Conservation (phyloP, 2,888 invertebrate genomes). For the Cephus pulcher region DNA sequence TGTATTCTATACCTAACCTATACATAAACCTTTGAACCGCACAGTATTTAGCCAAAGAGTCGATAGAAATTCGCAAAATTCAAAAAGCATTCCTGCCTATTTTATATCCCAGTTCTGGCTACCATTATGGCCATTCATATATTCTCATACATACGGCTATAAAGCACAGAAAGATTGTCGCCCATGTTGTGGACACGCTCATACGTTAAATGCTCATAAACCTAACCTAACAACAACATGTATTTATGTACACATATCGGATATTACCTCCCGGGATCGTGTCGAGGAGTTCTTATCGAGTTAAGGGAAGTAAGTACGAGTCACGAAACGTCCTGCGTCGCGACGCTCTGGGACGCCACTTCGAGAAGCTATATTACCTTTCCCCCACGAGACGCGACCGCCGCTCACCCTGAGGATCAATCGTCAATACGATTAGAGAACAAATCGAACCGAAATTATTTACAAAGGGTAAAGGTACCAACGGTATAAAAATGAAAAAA, state of each 20-base stretch:
- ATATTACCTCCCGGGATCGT: neutral
- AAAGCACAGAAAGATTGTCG: neutral
- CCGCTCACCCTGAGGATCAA: neutral
- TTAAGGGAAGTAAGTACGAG: neutral
- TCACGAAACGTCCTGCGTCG: neutral
- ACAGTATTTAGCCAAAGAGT: neutral
- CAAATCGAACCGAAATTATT: neutral
- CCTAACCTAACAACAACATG: neutral
- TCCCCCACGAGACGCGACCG: neutral
- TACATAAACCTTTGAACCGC: neutral
- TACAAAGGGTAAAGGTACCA: neutral
- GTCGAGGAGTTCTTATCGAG: neutral
- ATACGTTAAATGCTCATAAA: neutral
- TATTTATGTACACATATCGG: neutral
- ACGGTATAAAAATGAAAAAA: neutral
- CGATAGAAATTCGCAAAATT: no score
- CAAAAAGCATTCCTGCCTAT: no score
- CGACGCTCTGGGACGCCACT: neutral
- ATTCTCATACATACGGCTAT: neutral
- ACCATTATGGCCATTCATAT: neutral
- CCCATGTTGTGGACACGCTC: neutral
- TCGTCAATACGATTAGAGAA: neutral
- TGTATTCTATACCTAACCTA: no score
- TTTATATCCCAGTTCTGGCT: neutral
- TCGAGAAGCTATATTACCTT: neutral